Percentiles rank a stretch among this genome's conserved stretches.
Conservation (phyloP, 1,140 invertebrate species). For the Elymnias hypermnestra region DNA sequence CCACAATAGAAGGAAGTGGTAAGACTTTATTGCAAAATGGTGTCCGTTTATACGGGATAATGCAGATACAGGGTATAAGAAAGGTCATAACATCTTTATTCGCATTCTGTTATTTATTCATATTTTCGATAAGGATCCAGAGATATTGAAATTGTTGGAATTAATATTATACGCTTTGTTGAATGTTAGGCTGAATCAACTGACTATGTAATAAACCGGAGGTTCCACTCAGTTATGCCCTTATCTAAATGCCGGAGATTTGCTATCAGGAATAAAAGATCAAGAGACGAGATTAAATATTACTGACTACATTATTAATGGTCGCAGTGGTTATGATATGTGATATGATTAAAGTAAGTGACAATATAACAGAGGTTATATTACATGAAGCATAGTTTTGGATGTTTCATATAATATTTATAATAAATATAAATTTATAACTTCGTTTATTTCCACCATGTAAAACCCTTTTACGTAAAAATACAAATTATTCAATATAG, state of each 20-base stretch:
- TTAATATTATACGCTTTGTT: conserved; percentile 31
- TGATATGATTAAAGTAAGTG: neutral
- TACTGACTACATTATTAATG: conserved; percentile 2
- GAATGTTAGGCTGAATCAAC: conserved; percentile 31
- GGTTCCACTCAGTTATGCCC: conserved; percentile 16
- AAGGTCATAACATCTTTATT: conserved; percentile 32
- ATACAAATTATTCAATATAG: too few relatives aligned
- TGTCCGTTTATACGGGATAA: conserved; percentile 20
- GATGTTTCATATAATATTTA: too few relatives aligned
- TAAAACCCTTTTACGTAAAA: too few relatives aligned
- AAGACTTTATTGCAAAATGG: conserved; percentile 15
- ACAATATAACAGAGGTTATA: neutral
- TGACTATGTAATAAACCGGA: conserved; percentile 27
- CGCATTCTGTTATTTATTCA: conserved; percentile 26
- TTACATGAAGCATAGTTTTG: too few relatives aligned
- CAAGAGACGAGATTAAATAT: conserved; percentile 8
- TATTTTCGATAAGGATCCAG: conserved; percentile 26
- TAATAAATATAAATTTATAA: too few relatives aligned
- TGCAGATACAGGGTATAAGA: conserved; percentile 22
- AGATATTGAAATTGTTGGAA: conserved; percentile 27
- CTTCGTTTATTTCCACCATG: too few relatives aligned
- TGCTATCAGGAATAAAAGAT: conserved; percentile 17
- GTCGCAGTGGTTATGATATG: neutral
- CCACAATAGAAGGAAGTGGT: conserved; percentile 25
- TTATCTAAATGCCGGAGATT: conserved; percentile 18